A percentile compares a stretch with the other conserved stretches of the same genome.
Conservation (phyloP, 2,888 invertebrate species). For the Germaria angustata region DNA sequence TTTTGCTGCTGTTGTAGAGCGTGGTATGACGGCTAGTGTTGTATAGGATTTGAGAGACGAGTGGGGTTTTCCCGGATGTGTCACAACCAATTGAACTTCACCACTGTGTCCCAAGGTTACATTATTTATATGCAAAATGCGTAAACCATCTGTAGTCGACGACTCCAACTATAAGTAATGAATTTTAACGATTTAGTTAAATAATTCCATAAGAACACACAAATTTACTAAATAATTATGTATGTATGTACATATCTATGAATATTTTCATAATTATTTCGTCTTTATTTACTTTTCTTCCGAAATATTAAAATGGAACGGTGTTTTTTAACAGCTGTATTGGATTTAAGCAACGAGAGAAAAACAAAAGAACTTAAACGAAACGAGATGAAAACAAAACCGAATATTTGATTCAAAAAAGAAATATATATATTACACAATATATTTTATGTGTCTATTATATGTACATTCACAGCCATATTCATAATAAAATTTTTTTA, state of each 20-base stretch:
- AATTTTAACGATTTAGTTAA: slow-evolving; percentile 24
- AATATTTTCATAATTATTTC: background rate
- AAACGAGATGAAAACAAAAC: slow-evolving; percentile 18
- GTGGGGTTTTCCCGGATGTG: slow-evolving; percentile 72
- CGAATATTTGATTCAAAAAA: no score
- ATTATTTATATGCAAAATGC: slow-evolving; percentile 83
- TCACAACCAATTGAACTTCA: slow-evolving; percentile 80
- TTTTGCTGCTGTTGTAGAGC: slow-evolving; percentile 20
- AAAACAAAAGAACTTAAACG: background rate
- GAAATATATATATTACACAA: slow-evolving; percentile 31
- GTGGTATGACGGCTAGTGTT: slow-evolving; percentile 77
- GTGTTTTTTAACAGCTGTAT: slow-evolving; percentile 29
- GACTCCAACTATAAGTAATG: slow-evolving; percentile 78
- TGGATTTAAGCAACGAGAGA: background rate
- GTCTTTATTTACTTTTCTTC: background rate
- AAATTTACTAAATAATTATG: no score
- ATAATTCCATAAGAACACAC: no score
- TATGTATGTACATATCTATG: background rate
- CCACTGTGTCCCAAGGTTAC: slow-evolving; percentile 82
- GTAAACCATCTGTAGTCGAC: slow-evolving; percentile 80
- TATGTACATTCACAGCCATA: no score
- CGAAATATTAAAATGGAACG: background rate
- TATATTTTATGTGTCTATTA: background rate
- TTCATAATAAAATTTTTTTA: no score
- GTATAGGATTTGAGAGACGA: slow-evolving; percentile 75